Base-by-base conservation (phyloP, 1,140 invertebrate genomes). In the Monomorium pharaonis region DNA sequence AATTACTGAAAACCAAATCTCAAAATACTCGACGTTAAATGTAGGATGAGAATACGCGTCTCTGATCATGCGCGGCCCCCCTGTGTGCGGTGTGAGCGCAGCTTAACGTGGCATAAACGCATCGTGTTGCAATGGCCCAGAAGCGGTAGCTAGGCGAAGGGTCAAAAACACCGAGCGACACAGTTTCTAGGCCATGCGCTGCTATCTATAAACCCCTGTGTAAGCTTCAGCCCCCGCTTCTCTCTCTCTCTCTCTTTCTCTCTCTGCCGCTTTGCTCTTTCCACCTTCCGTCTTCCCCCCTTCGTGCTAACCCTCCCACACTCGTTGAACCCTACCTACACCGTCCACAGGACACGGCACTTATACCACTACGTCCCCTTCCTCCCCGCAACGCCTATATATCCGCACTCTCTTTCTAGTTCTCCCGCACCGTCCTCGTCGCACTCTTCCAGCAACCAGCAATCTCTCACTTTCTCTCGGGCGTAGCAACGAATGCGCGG, bases 161-260 rank as follows among this genome's bases (percentile, higher is more conserved):
- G 95, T 95, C 94, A 95, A 95, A 95, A 95, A 95, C 95, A 95
- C 94, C 92, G 92, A 94, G 94, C 92, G 91, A 90, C 93, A 92
- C 91, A 91, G 94, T 95, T 95, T 95, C 94, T 95, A 95, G 94
- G 94, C 94, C 95, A 95, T 94, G 91, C 93, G 93, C 92, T 93
- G 93, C 94, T 94, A 95, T 95, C 94, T 94, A 95, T 95, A 95
- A 95, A 94, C 94, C 94, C 94, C 92, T 93, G 78, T 74, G 92
- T 93, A 87, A 92, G 91, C 89, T 91, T 91, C 89, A 70, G 49
- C 89, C 89, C 89, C 85, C 86, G 69, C 88, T 88, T 33, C 18
- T 76, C 83, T n/a, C n/a, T n/a, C n/a, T n/a, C n/a, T n/a, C n/a
- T n/a, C n/a, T n/a, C n/a, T n/a, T n/a, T n/a, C n/a, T n/a, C n/a